Conservation (phyloP, 2,888 invertebrate species). For the Brenthis hecate region DNA sequence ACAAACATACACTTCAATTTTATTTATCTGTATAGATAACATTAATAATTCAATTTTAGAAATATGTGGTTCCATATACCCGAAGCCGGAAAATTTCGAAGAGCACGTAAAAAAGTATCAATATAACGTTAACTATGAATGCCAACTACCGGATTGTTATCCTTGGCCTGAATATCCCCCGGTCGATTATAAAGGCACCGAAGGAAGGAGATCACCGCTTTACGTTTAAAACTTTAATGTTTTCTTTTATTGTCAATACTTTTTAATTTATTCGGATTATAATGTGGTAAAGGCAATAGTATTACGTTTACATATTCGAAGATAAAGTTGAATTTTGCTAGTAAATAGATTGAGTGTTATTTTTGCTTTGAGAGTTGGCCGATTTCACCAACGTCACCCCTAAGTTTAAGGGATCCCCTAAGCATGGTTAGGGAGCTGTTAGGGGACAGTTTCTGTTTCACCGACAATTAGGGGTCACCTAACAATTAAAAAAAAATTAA, state of each 20-base stretch:
- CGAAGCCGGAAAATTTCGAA: slow-evolving; percentile 80
- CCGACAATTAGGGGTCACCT: no score
- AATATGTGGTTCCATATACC: slow-evolving; percentile 82
- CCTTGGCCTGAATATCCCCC: slow-evolving; percentile 45
- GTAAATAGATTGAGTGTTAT: not conserved
- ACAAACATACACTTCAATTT: no score
- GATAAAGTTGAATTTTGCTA: slow-evolving; percentile 11
- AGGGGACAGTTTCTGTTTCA: no score
- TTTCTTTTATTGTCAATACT: slow-evolving; percentile 4
- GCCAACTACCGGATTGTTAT: slow-evolving; percentile 46
- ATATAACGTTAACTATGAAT: slow-evolving; percentile 45
- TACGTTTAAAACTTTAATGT: slow-evolving; percentile 32
- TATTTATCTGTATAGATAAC: not conserved
- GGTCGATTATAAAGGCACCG: slow-evolving; percentile 37
- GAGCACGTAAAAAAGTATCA: slow-evolving; percentile 71
- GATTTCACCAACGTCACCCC: no score
- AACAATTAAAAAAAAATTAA: no score
- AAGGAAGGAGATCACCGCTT: slow-evolving; percentile 33
- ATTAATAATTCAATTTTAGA: slow-evolving; percentile 24
- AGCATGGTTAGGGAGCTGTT: no score
- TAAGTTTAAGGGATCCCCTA: no score
- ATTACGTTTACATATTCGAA: not conserved
- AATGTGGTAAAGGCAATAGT: slow-evolving; percentile 4
- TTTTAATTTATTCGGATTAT: slow-evolving; percentile 11
- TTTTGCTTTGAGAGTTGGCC: no score